Evolutionary conservation across 2,113 vertebrate species (phyloP), one percentile per base, ranked within the genome.

Genomic region (Lucifuga dentata): DNA sequence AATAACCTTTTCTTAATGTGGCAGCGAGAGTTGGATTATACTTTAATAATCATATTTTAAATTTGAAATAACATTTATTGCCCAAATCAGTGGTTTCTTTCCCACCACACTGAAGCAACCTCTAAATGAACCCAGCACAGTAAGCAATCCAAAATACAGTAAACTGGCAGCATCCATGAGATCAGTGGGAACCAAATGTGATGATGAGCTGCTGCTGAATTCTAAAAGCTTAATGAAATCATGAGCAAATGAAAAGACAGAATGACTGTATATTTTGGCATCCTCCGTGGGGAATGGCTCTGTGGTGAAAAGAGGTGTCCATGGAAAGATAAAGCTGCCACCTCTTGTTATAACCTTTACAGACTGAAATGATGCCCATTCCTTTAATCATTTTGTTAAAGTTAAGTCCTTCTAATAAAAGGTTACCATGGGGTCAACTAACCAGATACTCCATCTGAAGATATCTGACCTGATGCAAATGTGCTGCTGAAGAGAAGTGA

Each of bases 381-480:
- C 67, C 41, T 40, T 60, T 32, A 7, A 39, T 43, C 32, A 29
- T 20, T 38, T 24, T 65, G 5, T 24, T 13, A 23, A 9, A 50
- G 26, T 16, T 43, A 15, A 68, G 36, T 45, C 10, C 56, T 60
- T 33, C 32, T n/a, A 65, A 44, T 45, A 21, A 40, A 73, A 58
- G 44, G 9, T 44, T 62, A 4, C 43, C 24, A 23, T 8, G 62
- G 70, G 13, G 56, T 84, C 69, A 55, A 49, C n/a, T 32, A 52
- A 38, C 38, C 36, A 59, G 71, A 60, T 15, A 20, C 32, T 2
- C 5, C 11, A 19, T 15, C 23, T 80, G 73, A 64, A 67, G 77
- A 70, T 32, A 9, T 64, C 62, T 76, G 40, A 52, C 2, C 2
- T 68, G 49, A 75, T 58, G 46, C 17, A 17, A 0, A 6, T 29